A percentile compares a stretch with the other conserved stretches of the same genome.
Evolutionary conservation across 2,888 invertebrate species (phyloP).

Genomic region (Melanophora roralis): DNA sequence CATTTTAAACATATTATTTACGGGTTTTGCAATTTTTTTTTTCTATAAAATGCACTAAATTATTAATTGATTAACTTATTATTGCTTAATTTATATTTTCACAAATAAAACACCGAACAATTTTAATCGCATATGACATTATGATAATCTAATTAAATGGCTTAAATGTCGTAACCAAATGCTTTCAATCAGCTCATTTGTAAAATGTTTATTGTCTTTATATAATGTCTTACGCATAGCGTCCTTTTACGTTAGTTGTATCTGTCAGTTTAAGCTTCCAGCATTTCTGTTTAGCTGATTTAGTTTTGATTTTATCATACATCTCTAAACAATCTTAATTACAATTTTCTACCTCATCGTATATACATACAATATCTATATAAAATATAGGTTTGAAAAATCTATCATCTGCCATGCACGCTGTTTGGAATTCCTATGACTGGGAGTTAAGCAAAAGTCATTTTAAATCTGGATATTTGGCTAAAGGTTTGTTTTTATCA

Average conservation of each 20-base stretch:
- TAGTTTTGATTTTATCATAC: slow-evolving; percentile 52
- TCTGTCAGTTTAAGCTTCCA: slow-evolving; percentile 13
- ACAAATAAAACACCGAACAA: background rate
- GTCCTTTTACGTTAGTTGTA: slow-evolving; percentile 8
- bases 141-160: slow-evolving; percentile 13
- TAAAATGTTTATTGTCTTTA: slow-evolving; percentile 20
- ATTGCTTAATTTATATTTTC: slow-evolving; percentile 33
- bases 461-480: slow-evolving; percentile 81
- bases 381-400: slow-evolving; percentile 78
- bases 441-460: slow-evolving; percentile 71
- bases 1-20: too few relatives aligned
- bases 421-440: slow-evolving; percentile 80
- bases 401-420: slow-evolving; percentile 78
- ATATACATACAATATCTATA: slow-evolving; percentile 33
- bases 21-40: background rate
- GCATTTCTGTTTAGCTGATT: slow-evolving; percentile 41
- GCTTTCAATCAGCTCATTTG: background rate
- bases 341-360: slow-evolving; percentile 53
- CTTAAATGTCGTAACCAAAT: slow-evolving; percentile 34
- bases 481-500: slow-evolving; percentile 71
- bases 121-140: background rate
- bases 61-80: slow-evolving; percentile 28
- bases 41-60: slow-evolving; percentile 33
- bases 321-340: slow-evolving; percentile 47
- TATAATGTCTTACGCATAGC: slow-evolving; percentile 1